Conservation (phyloP, 2,888 invertebrate genomes). For the Thalpophila matura region DNA sequence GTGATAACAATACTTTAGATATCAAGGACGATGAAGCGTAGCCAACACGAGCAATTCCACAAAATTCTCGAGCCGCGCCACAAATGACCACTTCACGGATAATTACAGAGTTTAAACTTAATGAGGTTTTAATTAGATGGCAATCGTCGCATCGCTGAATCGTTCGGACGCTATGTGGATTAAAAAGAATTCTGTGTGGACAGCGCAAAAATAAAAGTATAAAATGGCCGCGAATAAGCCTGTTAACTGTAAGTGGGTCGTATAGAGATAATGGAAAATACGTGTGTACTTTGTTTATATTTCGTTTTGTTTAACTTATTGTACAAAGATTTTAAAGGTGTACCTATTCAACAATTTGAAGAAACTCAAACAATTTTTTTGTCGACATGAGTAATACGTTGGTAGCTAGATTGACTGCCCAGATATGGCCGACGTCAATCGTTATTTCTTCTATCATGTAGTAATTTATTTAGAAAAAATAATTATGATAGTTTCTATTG, state of each 20-base stretch:
- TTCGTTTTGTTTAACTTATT: background rate
- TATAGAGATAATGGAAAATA: slow-evolving; percentile 18
- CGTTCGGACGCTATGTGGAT: slow-evolving; percentile 41
- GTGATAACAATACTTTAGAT: no score
- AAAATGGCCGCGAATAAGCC: slow-evolving; percentile 36
- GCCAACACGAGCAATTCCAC: background rate
- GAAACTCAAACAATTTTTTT: no score
- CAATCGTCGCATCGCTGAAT: slow-evolving; percentile 44
- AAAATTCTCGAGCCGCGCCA: slow-evolving; percentile 2
- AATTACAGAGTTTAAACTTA: slow-evolving; percentile 55
- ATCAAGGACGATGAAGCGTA: background rate
- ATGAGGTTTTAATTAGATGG: slow-evolving; percentile 61
- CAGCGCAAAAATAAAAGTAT: slow-evolving; percentile 36
- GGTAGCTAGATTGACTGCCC: no score
- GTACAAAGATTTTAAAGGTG: no score
- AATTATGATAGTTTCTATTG: no score
- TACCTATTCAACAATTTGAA: no score
- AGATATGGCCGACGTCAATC: no score
- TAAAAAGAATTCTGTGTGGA: slow-evolving; percentile 53
- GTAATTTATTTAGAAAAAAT: no score
- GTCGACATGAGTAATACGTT: no score
- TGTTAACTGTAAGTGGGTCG: slow-evolving; percentile 36
- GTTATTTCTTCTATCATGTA: no score
- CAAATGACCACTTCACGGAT: slow-evolving; percentile 34
- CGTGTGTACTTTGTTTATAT: slow-evolving; percentile 20